Percentiles rank a stretch among this genome's conserved stretches.
These are phyloP conservation scores for Nymphalis io DNA, from an alignment of 1,140 invertebrate genomes.

Conservation along the genomic window DNA sequence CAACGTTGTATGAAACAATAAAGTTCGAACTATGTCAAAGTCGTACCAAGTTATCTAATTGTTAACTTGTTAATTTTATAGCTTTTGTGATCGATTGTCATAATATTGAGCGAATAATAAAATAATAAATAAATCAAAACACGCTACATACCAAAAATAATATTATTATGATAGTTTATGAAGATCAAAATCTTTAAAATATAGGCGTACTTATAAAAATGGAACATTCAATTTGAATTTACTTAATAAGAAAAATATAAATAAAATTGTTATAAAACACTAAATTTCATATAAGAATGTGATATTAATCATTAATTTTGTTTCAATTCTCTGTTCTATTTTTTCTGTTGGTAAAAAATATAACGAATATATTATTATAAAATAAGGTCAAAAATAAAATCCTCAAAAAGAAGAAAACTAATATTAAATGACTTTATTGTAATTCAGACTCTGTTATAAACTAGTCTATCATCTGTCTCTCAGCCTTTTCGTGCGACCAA, in stretches of 20 bases:
- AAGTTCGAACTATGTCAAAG: conserved; percentile 63
- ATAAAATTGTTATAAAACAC: not conserved
- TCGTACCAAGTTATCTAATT: conserved; percentile 60
- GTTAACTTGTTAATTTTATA: conserved; percentile 57
- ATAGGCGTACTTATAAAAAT: too few relatives aligned
- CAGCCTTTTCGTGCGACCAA: conserved; percentile 76
- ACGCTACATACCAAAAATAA: not conserved
- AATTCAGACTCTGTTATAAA: conserved; percentile 45
- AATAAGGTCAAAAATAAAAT: too few relatives aligned
- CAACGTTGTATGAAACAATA: conserved; percentile 23
- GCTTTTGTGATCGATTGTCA: conserved; percentile 54
- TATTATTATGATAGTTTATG: not conserved
- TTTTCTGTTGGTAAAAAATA: too few relatives aligned
- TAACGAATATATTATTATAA: too few relatives aligned
- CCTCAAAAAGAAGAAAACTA: not conserved
- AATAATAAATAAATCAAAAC: conserved; percentile 29
- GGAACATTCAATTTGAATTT: too few relatives aligned
- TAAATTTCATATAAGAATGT: not conserved
- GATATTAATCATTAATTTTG: not conserved
- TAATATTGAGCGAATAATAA: conserved; percentile 10
- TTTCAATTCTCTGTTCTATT: not conserved
- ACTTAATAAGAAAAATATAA: not conserved
- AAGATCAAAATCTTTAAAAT: not conserved
- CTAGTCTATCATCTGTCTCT: conserved; percentile 63
- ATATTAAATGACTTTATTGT: not conserved